Conservation (phyloP, 2,888 invertebrate species). For the Dolichopus griseipennis region DNA sequence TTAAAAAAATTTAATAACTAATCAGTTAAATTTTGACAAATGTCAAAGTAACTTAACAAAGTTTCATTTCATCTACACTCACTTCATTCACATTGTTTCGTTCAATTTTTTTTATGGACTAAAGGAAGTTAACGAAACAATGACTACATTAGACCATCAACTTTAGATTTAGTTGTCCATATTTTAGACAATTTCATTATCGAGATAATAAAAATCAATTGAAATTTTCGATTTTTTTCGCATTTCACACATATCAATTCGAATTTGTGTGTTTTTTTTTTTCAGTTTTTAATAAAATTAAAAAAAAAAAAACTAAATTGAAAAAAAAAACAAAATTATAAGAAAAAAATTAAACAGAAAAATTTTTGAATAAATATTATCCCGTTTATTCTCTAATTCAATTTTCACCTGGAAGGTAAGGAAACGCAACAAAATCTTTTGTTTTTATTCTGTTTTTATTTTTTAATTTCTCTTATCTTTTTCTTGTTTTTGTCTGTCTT, state of each 20-base stretch:
- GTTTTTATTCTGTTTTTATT: background rate
- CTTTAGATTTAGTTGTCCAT: too few species aligned
- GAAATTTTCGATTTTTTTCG: background rate
- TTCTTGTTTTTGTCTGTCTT: background rate
- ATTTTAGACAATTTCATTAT: too few species aligned
- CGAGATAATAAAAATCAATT: too few species aligned
- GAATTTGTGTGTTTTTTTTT: background rate
- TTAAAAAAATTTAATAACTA: too few species aligned
- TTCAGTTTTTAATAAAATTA: background rate
- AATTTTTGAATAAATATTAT: background rate
- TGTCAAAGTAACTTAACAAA: too few species aligned
- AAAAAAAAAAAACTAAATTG: background rate
- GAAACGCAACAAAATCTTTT: background rate
- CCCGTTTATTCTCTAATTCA: background rate
- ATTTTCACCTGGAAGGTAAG: constrained; percentile 6
- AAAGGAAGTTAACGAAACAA: too few species aligned
- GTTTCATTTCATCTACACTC: too few species aligned
- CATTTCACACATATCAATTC: background rate
- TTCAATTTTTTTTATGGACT: too few species aligned
- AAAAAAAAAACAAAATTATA: background rate
- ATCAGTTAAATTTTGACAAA: too few species aligned
- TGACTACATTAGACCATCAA: too few species aligned
- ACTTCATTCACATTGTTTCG: too few species aligned
- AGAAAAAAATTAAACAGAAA: background rate
- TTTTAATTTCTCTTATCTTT: background rate